phyloP scores from a whole-genome alignment of 1,140 invertebrate species.

The Episyrphus balteatus region DNA sequence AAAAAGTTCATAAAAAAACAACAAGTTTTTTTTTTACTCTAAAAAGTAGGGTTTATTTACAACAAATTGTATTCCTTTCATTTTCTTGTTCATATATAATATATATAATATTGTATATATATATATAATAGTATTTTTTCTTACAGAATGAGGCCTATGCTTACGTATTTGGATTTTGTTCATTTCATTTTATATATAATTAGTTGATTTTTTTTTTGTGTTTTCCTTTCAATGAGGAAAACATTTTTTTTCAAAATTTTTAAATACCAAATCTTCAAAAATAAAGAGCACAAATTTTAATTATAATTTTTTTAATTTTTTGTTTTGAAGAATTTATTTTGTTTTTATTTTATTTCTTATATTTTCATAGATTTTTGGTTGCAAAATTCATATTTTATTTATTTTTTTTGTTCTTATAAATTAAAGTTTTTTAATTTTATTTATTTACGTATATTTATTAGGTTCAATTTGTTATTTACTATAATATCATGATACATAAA shows the following conservation, averaged over 20 bases:
- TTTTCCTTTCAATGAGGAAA: not conserved
- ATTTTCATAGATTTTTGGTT: too few relatives aligned
- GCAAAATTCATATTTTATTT: too few relatives aligned
- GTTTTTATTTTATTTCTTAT: too few relatives aligned
- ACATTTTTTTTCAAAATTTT: not conserved
- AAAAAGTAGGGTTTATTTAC: slow-evolving; percentile 34
- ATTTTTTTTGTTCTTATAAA: not conserved
- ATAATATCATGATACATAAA: not conserved
- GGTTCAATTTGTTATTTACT: too few relatives aligned
- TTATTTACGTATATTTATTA: too few relatives aligned
- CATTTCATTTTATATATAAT: not conserved
- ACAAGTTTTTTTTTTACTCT: slow-evolving; percentile 23
- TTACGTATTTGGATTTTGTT: slow-evolving; percentile 34
- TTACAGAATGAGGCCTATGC: slow-evolving; percentile 36
- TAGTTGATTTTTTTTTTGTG: not conserved
- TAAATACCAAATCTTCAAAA: slow-evolving; percentile 7
- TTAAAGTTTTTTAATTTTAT: not conserved
- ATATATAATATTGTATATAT: slow-evolving; percentile 1
- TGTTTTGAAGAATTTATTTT: not conserved
- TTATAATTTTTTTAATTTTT: not conserved
- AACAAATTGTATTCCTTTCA: slow-evolving; percentile 18
- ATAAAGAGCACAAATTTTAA: not conserved
- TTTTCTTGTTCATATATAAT: not conserved
- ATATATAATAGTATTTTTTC: slow-evolving; percentile 16
- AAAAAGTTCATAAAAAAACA: slow-evolving; percentile 28